Percentiles rank a stretch among this genome's conserved stretches.
These are phyloP conservation scores for Pseudomyrmex pallidus DNA, from an alignment of 1,140 invertebrate species.

Conservation along the genomic window DNA sequence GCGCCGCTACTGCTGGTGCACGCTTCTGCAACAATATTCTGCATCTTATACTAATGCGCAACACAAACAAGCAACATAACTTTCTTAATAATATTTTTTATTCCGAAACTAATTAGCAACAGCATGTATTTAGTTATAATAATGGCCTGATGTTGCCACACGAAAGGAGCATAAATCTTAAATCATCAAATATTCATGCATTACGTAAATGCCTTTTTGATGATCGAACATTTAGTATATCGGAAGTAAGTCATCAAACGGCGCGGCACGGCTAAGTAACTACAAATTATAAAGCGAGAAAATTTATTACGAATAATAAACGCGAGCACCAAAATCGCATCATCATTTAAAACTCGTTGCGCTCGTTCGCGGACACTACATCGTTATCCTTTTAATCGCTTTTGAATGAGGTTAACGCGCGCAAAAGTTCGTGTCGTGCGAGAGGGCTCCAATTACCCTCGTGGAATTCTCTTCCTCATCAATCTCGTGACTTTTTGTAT, in stretches of 20 bases:
- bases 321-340: conserved; percentile 18
- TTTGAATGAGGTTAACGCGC: conserved; percentile 39
- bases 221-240: neutral
- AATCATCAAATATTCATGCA: conserved; percentile 1
- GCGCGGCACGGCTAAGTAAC: neutral
- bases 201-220: conserved; percentile 2
- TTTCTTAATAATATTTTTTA: neutral
- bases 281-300: conserved; percentile 35
- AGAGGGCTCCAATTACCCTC: conserved; percentile 71
- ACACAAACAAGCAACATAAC: neutral
- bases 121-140: neutral
- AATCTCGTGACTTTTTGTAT: conserved; percentile 72
- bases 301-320: conserved; percentile 11
- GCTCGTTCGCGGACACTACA: neutral
- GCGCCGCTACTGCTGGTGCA: conserved; percentile 79
- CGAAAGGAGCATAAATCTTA: neutral
- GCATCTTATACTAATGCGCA: neutral
- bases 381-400: conserved; percentile 63
- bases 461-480: conserved; percentile 75
- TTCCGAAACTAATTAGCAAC: conserved; percentile 5
- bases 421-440: conserved; percentile 14
- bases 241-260: neutral
- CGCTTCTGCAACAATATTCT: conserved; percentile 73
- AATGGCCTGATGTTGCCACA: neutral
- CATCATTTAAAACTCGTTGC: conserved; percentile 37